These are phyloP conservation scores for Chironomus tepperi DNA, from an alignment of 1,140 invertebrate species.

Conservation along the genomic window DNA sequence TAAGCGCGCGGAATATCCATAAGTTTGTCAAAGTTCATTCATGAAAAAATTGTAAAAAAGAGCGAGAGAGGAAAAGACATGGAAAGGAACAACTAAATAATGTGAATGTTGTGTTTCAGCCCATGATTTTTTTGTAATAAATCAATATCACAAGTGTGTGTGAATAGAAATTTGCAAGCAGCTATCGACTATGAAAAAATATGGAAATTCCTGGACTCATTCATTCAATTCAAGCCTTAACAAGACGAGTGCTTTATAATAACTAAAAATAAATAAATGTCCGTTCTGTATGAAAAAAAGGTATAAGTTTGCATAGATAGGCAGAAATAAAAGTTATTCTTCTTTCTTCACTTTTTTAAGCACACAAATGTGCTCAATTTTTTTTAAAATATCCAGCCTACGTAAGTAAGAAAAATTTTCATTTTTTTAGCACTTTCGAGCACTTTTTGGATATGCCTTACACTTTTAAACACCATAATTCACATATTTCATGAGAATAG, in stretches of 20 bases:
- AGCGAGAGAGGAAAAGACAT: neutral
- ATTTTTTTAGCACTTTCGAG: no score
- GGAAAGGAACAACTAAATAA: neutral
- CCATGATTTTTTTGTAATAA: neutral
- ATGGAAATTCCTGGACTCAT: neutral
- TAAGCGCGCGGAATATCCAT: constrained; percentile 5
- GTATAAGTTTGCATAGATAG: neutral
- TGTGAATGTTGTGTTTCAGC: neutral
- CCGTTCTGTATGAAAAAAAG: neutral
- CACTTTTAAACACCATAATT: no score
- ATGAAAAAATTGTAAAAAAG: neutral
- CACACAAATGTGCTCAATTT: neutral
- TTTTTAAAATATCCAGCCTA: neutral
- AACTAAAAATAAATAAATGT: neutral
- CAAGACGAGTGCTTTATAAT: neutral
- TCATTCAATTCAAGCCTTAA: neutral
- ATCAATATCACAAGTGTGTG: no score
- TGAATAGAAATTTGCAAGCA: no score
- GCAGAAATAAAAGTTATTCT: neutral
- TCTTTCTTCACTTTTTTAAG: neutral
- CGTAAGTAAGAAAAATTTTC: neutral
- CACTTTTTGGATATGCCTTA: no score
- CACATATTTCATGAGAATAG: no score
- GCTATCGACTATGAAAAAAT: no score
- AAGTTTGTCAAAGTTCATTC: constrained; percentile 6